Evolutionary conservation across 1,140 invertebrate genomes (phyloP).

Genomic region (Oscheius sp.): DNA sequence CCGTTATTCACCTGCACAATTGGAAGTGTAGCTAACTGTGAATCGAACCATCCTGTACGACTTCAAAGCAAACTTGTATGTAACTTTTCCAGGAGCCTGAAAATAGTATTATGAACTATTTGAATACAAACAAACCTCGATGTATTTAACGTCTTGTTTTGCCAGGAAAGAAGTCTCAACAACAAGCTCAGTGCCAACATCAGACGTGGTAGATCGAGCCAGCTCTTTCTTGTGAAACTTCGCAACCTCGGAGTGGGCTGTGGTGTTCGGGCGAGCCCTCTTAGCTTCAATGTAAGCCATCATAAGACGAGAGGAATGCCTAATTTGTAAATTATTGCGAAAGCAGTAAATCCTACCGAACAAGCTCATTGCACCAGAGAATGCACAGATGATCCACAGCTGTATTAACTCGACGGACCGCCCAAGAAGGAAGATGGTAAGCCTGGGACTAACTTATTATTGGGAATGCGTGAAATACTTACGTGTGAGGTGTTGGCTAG

Average conservation of each 20-base stretch:
- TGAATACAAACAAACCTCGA: too few relatives aligned
- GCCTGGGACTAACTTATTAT: background rate
- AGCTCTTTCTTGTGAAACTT: background rate
- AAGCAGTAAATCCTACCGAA: background rate
- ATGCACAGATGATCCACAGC: slow-evolving; percentile 12
- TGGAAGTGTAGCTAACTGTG: background rate
- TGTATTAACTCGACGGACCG: background rate
- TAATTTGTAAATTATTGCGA: background rate
- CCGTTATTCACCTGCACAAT: background rate
- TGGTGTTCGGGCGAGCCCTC: background rate
- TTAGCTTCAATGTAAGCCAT: background rate
- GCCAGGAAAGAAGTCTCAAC: too few relatives aligned
- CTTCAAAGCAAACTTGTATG: background rate
- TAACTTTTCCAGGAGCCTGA: too few relatives aligned
- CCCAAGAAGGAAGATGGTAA: slow-evolving; percentile 10
- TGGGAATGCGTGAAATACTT: background rate
- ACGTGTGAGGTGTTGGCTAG: too few relatives aligned
- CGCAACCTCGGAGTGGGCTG: background rate
- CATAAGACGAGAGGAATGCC: slow-evolving; percentile 2
- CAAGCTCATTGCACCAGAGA: slow-evolving; percentile 25
- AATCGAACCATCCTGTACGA: background rate
- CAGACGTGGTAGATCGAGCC: background rate
- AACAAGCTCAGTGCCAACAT: too few relatives aligned
- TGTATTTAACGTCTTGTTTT: too few relatives aligned
- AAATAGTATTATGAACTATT: too few relatives aligned